Percentiles rank a stretch among this genome's conserved stretches.
Evolutionary conservation across 2,888 invertebrate species (phyloP).

Genomic region (Julus scandinavius): DNA sequence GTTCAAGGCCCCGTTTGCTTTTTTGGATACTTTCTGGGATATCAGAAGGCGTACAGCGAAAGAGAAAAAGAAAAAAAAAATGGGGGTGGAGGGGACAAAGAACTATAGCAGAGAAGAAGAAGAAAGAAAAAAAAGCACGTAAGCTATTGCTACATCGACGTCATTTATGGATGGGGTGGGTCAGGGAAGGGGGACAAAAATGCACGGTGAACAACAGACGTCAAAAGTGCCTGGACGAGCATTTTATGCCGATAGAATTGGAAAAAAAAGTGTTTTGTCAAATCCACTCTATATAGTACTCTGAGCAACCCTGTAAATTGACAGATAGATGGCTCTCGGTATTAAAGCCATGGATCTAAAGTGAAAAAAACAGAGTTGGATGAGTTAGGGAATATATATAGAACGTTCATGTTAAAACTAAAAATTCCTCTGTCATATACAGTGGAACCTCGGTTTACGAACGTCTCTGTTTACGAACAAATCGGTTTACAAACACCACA

Average conservation of each 20-base stretch:
- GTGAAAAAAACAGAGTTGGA: not conserved
- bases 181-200: not conserved
- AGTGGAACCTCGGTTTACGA: no score
- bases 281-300: slow-evolving; percentile 28
- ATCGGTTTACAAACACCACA: no score
- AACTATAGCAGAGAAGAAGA: not conserved
- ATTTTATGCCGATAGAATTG: slow-evolving; percentile 39
- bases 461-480: no score
- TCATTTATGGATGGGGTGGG: slow-evolving; percentile 38
- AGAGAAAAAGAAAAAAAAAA: not conserved
- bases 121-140: slow-evolving; percentile 4
- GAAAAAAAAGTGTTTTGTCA: slow-evolving; percentile 36
- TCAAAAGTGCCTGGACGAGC: slow-evolving; percentile 15
- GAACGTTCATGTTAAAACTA: no score
- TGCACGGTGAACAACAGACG: slow-evolving; percentile 8
- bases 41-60: not conserved
- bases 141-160: slow-evolving; percentile 6
- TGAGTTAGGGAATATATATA: not conserved
- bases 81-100: slow-evolving; percentile 21
- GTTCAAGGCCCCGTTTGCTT: slow-evolving; percentile 48
- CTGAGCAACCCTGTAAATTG: not conserved
- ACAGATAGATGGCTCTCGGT: slow-evolving; percentile 34
- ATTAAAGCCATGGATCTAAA: not conserved
- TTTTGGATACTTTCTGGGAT: slow-evolving; percentile 46
- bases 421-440: no score